A percentile compares a stretch with the other conserved stretches of the same genome.
phyloP scores from a whole-genome alignment of 2,888 invertebrate species.

The Eupeodes latifasciatus region DNA sequence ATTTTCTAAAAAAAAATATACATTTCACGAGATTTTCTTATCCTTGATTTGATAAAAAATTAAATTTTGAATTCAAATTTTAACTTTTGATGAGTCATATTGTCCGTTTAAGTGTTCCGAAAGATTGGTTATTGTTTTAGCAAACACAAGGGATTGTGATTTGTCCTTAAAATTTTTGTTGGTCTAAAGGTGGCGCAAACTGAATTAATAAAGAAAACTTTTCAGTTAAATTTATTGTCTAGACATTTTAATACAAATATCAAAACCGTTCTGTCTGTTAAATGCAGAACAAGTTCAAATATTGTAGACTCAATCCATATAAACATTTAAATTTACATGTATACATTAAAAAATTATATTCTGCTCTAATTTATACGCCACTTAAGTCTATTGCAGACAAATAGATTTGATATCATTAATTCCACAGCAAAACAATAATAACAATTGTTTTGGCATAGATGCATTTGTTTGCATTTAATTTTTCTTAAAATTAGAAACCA shows the following conservation, averaged over 20 bases:
- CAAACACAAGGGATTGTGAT: too few species aligned
- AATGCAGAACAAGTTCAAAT: background rate
- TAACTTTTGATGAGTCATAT: too few species aligned
- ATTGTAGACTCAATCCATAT: background rate
- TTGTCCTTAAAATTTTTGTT: too few species aligned
- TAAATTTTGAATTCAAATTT: too few species aligned
- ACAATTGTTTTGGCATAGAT: slow-evolving; percentile 30
- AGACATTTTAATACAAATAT: background rate
- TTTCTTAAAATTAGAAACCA: slow-evolving; percentile 1
- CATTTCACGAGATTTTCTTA: too few species aligned
- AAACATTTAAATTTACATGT: too few species aligned
- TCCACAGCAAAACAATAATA: background rate
- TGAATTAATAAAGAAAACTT: too few species aligned
- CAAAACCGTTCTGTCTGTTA: background rate
- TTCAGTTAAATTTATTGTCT: background rate
- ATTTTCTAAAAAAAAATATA: too few species aligned
- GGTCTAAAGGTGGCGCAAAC: too few species aligned
- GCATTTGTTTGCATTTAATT: background rate
- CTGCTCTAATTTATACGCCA: background rate
- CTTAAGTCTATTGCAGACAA: background rate
- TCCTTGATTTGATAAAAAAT: too few species aligned
- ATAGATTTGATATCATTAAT: slow-evolving; percentile 60
- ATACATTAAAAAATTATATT: background rate
- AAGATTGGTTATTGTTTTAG: too few species aligned
- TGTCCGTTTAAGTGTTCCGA: too few species aligned